Base-by-base conservation (phyloP, 2,888 invertebrate species). In the Notodonta ziczac region DNA sequence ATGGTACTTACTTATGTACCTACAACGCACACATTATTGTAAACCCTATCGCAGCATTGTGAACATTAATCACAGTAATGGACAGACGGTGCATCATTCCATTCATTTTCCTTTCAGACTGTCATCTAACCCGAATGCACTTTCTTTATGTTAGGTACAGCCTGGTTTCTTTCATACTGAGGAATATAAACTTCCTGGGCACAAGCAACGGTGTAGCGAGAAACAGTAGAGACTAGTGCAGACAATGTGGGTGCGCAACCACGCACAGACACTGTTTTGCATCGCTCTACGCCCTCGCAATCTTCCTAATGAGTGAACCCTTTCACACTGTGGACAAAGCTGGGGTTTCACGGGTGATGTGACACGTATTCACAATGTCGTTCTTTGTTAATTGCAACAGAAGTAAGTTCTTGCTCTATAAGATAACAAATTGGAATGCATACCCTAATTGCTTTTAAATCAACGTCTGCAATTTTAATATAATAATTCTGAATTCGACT, bases 241-340 rank as follows among this genome's bases (percentile, higher is more conserved):
- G 10, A 56, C 56, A 56, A 56, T 56, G 24, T 24, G 12, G 12
- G 44, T 24, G 44, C 35, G 54, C 39, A 54, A 54, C 44, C 56
- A 56, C 56, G 74, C 77, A 74, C 76, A 85, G 84, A 91, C 89
- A 91, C 91, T 90, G 81, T 84, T 78, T 83, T 73, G 80, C 81
- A 77, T 80, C 77, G 77, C 82, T 76, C 79, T 78, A 82, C 88
- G 87, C 92, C 91, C 91, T 89, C 86, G 93, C 93, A 93, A 93
- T 93, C 93, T 93, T 91, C 92, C 92, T 93, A 93, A 93, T 93
- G 93, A 93, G 91, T 90, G 90, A 88, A 85, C 91, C 91, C 91
- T 92, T 93, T 92, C 91, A 91, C 92, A 91, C 92, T 87, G 80
- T 74, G 84, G 82, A 92, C 91, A 92, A 92, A 91, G 90, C 86